Evolutionary conservation across 2,113 vertebrate species (phyloP).

Genomic region (Microcebus lehilahytsara): DNA sequence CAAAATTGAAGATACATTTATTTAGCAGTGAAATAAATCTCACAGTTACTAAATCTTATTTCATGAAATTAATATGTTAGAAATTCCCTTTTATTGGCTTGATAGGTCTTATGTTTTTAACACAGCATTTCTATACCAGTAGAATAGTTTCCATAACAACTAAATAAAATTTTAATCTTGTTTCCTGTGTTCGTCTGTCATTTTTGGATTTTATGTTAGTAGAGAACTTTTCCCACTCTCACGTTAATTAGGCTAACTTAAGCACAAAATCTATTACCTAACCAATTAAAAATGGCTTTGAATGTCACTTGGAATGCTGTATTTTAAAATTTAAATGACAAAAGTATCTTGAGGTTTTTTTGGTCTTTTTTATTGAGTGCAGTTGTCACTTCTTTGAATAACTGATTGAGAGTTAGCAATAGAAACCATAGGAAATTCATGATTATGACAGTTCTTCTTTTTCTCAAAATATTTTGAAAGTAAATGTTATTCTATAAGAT

Average conservation of each 20-base stretch:
- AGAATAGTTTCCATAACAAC: slow-evolving; percentile 82
- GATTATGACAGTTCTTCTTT: slow-evolving; percentile 32
- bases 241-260: slow-evolving; percentile 62
- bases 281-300: slow-evolving; percentile 64
- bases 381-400: slow-evolving; percentile 41
- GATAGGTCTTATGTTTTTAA: slow-evolving; percentile 57
- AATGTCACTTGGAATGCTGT: slow-evolving; percentile 37
- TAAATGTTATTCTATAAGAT: slow-evolving; percentile 32
- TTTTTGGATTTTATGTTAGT: slow-evolving; percentile 73
- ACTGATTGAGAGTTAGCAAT: slow-evolving; percentile 28
- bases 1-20: slow-evolving; percentile 77
- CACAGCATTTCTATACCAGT: slow-evolving; percentile 60
- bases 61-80: slow-evolving; percentile 51
- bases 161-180: slow-evolving; percentile 71
- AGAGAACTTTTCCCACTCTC: slow-evolving; percentile 55
- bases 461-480: slow-evolving; percentile 43
- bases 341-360: slow-evolving; percentile 54
- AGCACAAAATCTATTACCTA: slow-evolving; percentile 49
- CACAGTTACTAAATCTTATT: slow-evolving; percentile 58
- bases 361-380: slow-evolving; percentile 6
- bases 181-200: slow-evolving; percentile 73
- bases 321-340: slow-evolving; percentile 60
- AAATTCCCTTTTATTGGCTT: slow-evolving; percentile 64
- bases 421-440: slow-evolving; percentile 8
- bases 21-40: slow-evolving; percentile 71